Conservation (phyloP, 2,113 vertebrate species). For the Oplegnathus fasciatus region DNA sequence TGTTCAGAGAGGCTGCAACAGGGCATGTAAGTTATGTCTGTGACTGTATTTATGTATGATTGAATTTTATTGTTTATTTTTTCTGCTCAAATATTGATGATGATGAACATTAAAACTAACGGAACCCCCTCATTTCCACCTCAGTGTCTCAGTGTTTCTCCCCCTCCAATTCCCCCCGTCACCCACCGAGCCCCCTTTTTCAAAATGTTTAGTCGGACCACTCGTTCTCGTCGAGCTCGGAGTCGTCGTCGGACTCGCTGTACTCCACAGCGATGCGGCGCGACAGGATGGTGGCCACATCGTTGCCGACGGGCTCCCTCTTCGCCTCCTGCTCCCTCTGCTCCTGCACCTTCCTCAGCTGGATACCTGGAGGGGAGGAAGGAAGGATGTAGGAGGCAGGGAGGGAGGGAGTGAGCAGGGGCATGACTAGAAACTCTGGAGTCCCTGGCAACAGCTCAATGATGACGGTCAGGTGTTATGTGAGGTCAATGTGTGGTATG, state of each 20-base stretch:
- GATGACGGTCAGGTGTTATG: no score
- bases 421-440: not conserved
- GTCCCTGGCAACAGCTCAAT: not conserved
- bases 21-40: not conserved
- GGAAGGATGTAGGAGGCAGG: not conserved
- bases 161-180: not conserved
- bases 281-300: constrained; percentile 94
- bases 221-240: constrained; percentile 94
- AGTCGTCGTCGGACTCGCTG: constrained; percentile 96
- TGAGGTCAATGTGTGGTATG: no score
- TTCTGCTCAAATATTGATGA: constrained; percentile 7
- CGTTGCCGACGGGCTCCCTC: constrained; percentile 92
- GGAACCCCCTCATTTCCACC: constrained; percentile 26
- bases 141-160: not conserved
- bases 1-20: not conserved
- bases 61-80: not conserved
- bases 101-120: constrained; percentile 19
- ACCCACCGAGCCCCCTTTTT: not conserved
- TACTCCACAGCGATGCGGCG: constrained; percentile 95
- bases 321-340: constrained; percentile 95
- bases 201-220: constrained; percentile 89
- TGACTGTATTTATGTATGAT: constrained; percentile 1
- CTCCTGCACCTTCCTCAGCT: constrained; percentile 95
- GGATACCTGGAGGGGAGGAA: constrained; percentile 86
- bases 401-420: not conserved